These are phyloP conservation scores for Mus spicilegus DNA, from an alignment of 2,113 vertebrate species.

Conservation along the genomic window DNA sequence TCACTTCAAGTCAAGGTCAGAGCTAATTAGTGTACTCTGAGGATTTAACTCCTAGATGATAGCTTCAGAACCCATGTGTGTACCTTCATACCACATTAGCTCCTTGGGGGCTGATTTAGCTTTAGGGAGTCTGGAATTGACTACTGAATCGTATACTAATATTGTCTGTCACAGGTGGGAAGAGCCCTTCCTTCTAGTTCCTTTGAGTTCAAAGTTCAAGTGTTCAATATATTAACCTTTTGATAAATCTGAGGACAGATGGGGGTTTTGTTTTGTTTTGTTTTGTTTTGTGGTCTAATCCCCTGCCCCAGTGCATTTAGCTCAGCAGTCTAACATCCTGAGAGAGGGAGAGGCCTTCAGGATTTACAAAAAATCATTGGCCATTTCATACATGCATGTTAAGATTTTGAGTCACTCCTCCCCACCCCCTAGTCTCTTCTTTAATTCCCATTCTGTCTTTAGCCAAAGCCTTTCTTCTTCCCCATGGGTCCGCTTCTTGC, in stretches of 20 bases:
- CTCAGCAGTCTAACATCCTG: not conserved
- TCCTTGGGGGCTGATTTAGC: not conserved
- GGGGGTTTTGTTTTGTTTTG: not conserved
- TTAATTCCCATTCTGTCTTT: no score
- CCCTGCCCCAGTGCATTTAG: not conserved
- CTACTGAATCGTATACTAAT: slow-evolving; percentile 26
- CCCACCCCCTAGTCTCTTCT: no score
- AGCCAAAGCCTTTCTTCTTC: not conserved
- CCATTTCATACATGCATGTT: no score
- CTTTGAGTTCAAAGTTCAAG: slow-evolving; percentile 37
- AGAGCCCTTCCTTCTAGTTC: slow-evolving; percentile 19
- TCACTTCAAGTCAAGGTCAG: not conserved
- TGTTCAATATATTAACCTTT: not conserved
- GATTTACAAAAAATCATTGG: not conserved
- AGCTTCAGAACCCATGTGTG: not conserved
- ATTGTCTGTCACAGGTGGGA: not conserved
- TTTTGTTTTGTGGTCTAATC: not conserved
- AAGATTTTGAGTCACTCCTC: not conserved
- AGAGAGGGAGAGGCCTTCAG: not conserved
- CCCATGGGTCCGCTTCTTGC: not conserved
- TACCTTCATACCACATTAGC: not conserved
- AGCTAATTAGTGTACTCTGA: not conserved
- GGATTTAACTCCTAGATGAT: not conserved
- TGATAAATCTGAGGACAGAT: not conserved
- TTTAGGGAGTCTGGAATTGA: slow-evolving; percentile 5